Conservation (phyloP, 2,797 vertebrate genomes). For the Platyrinchus mystaceus region DNA sequence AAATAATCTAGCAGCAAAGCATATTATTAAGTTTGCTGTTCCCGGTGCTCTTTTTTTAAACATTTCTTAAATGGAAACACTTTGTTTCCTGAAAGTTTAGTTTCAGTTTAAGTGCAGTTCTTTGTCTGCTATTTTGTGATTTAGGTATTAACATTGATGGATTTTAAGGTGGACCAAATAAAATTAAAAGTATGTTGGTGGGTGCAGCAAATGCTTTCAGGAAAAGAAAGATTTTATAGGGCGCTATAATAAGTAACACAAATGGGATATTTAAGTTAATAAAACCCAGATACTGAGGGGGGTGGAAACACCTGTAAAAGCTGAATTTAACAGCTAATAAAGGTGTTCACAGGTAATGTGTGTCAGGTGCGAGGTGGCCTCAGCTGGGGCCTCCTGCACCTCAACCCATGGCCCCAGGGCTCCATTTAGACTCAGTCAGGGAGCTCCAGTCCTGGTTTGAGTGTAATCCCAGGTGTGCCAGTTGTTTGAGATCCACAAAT, state of each 20-base stretch:
- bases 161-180: neutral
- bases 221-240: neutral
- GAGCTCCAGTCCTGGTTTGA: neutral
- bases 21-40: neutral
- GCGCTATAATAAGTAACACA: neutral
- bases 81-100: neutral
- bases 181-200: neutral
- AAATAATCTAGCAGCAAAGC: neutral
- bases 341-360: rapidly evolving
- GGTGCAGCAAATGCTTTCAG: neutral
- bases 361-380: rapidly evolving
- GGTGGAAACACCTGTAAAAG: neutral
- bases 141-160: neutral
- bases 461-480: neutral
- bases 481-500: neutral
- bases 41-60: neutral
- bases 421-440: neutral
- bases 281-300: neutral
- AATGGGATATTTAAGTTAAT: neutral
- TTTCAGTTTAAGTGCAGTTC: neutral
- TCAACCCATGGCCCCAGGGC: neutral
- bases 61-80: neutral
- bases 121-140: neutral
- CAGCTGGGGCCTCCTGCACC: neutral
- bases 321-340: neutral